These are phyloP conservation scores for Myrmecophaga tridactyla DNA, from an alignment of 2,113 vertebrate genomes.

Conservation along the genomic window DNA sequence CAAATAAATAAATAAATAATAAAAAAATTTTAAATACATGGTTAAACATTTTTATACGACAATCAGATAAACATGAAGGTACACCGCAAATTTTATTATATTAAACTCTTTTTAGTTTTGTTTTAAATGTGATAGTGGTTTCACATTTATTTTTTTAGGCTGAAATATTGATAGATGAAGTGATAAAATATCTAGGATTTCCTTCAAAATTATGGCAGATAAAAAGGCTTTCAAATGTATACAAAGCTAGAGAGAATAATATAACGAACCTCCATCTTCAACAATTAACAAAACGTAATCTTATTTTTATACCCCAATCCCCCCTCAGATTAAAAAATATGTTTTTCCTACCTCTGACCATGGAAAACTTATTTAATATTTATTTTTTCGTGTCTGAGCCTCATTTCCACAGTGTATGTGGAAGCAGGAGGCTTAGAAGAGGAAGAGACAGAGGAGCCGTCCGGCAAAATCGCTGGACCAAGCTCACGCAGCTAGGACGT, in stretches of 20 bases:
- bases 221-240: neutral
- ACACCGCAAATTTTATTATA: too few relatives aligned
- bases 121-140: neutral
- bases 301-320: neutral
- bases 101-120: neutral
- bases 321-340: neutral
- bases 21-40: too few relatives aligned
- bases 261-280: neutral
- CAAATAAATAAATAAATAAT: too few relatives aligned
- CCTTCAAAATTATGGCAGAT: neutral
- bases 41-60: neutral
- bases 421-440: too few relatives aligned
- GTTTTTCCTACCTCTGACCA: neutral
- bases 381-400: neutral
- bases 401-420: neutral
- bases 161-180: neutral
- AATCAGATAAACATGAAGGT: neutral
- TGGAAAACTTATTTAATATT: neutral
- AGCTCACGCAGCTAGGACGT: neutral
- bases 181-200: too few relatives aligned
- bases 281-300: neutral
- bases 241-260: neutral
- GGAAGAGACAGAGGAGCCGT: too few relatives aligned
- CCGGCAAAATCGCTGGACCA: too few relatives aligned
- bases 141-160: neutral